Evolutionary conservation across 2,797 vertebrate species (phyloP).

Genomic region (Coendou prehensilis): DNA sequence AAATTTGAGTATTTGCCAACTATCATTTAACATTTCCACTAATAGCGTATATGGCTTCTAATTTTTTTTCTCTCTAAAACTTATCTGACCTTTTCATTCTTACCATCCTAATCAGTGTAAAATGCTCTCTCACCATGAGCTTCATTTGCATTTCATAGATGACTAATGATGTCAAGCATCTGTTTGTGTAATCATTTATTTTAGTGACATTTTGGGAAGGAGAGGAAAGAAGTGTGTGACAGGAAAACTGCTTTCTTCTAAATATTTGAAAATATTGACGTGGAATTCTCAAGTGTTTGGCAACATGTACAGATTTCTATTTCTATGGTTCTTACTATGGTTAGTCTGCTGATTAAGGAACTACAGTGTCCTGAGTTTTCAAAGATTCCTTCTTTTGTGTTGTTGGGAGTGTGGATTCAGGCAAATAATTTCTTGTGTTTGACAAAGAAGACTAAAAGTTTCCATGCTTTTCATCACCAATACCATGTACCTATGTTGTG

Average conservation of each 20-base stretch:
- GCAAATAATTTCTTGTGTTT: neutral
- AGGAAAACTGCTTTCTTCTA: constrained; percentile 17
- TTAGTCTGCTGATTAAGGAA: neutral
- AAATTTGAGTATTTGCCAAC: neutral
- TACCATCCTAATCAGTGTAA: neutral
- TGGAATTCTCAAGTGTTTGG: neutral
- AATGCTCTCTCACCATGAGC: neutral
- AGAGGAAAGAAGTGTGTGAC: neutral
- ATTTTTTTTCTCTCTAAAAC: neutral
- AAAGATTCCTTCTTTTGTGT: neutral
- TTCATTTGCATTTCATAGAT: neutral
- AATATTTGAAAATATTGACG: neutral
- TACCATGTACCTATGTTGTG: neutral
- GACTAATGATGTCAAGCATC: neutral
- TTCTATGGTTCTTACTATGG: neutral
- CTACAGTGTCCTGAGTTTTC: neutral
- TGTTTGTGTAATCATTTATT: neutral
- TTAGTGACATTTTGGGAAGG: neutral
- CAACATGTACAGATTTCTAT: neutral
- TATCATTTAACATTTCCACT: neutral
- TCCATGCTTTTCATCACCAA: neutral
- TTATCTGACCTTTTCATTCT: neutral
- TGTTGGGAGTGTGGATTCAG: neutral
- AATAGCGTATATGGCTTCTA: neutral
- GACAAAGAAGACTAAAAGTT: neutral